phyloP scores from a whole-genome alignment of 2,797 vertebrate genomes.

The Agapornis canus region DNA sequence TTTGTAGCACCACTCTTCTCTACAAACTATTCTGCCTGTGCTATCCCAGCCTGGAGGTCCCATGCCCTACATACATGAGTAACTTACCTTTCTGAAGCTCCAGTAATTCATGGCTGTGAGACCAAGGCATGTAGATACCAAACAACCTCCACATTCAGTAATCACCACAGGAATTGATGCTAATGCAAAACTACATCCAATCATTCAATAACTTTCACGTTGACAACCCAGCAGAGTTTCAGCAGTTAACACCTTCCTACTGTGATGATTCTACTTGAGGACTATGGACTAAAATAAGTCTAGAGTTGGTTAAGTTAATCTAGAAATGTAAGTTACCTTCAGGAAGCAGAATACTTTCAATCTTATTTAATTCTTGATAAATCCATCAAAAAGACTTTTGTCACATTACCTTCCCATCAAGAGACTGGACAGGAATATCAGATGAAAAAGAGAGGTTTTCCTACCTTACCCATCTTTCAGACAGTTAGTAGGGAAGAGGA shows the following conservation, averaged over 20 bases:
- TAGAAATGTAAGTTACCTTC: neutral
- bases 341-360: neutral
- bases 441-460: neutral
- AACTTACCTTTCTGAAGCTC: conserved; percentile 4
- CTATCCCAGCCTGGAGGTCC: neutral
- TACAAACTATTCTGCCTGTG: neutral
- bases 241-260: neutral
- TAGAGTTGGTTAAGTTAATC: neutral
- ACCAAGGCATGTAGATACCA: neutral
- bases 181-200: neutral
- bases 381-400: neutral
- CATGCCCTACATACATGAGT: neutral
- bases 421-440: neutral
- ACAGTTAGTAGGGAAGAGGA: neutral
- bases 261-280: neutral
- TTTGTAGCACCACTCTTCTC: neutral
- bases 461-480: neutral
- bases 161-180: neutral
- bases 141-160: neutral
- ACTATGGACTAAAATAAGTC: neutral
- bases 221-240: neutral
- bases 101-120: neutral
- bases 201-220: neutral
- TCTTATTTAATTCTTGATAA: neutral
- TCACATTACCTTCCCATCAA: neutral